These are phyloP conservation scores for Atractosteus spatula DNA, from an alignment of 2,113 vertebrate genomes.

Conservation along the genomic window DNA sequence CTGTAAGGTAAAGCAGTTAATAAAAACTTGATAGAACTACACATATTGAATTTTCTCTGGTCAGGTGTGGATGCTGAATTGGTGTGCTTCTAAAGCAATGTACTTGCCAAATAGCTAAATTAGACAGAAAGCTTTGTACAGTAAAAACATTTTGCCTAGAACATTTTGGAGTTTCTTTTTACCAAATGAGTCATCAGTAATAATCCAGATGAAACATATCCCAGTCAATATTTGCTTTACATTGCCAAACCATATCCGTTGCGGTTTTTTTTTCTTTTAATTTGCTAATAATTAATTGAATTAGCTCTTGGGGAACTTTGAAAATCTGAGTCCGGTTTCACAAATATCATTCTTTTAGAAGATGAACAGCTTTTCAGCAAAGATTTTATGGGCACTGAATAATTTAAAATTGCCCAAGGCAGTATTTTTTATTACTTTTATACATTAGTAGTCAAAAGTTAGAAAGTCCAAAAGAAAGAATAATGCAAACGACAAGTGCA, in stretches of 20 bases:
- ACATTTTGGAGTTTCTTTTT: neutral
- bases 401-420: slow-evolving; percentile 7
- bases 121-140: neutral
- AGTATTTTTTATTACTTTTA: slow-evolving; percentile 5
- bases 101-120: neutral
- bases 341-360: neutral
- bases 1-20: neutral
- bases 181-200: neutral
- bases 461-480: neutral
- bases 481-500: neutral
- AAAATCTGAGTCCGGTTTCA: neutral
- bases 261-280: too few species aligned
- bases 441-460: neutral
- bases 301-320: neutral
- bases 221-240: too few species aligned
- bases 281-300: neutral
- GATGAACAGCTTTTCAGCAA: neutral
- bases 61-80: neutral
- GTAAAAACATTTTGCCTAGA: neutral
- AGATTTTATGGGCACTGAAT: slow-evolving; percentile 8
- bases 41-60: neutral
- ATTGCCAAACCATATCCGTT: too few species aligned
- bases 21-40: neutral
- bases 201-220: too few species aligned
- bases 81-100: neutral